phyloP scores from a whole-genome alignment of 2,888 invertebrate species.

The Calliphora vomitoria region DNA sequence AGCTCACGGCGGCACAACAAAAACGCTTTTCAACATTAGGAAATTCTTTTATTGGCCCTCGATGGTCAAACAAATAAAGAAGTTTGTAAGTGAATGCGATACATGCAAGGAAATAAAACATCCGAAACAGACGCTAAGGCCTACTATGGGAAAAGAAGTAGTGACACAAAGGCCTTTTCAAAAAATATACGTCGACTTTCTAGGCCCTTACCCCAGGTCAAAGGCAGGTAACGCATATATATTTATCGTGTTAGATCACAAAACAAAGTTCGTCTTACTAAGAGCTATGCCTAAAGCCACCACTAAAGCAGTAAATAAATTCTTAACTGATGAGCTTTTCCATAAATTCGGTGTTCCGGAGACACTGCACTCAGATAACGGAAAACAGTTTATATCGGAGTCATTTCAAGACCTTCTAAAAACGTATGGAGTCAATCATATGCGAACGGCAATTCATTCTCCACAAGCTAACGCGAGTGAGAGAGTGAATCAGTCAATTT shows the following conservation, averaged over 20 bases:
- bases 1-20: constrained; percentile 3
- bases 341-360: constrained; percentile 6
- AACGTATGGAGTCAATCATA: too few species aligned
- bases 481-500: neutral
- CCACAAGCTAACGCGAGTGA: neutral
- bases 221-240: constrained; percentile 13
- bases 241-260: constrained; percentile 10
- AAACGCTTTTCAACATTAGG: constrained; percentile 16
- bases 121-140: constrained; percentile 30
- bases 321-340: neutral
- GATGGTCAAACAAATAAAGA: neutral
- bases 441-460: neutral
- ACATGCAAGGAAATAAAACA: constrained; percentile 23
- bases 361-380: neutral
- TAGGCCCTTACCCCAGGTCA: constrained; percentile 19
- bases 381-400: neutral
- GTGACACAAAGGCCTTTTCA: constrained; percentile 15
- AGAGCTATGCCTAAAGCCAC: neutral
- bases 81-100: neutral
- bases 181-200: constrained; percentile 31
- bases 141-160: constrained; percentile 16
- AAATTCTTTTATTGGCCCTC: constrained; percentile 20
- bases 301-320: neutral
- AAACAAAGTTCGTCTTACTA: constrained; percentile 28
- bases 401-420: neutral